Percentiles rank a stretch among this genome's conserved stretches.
Conservation (phyloP, 2,888 invertebrate species). For the Labia minor region DNA sequence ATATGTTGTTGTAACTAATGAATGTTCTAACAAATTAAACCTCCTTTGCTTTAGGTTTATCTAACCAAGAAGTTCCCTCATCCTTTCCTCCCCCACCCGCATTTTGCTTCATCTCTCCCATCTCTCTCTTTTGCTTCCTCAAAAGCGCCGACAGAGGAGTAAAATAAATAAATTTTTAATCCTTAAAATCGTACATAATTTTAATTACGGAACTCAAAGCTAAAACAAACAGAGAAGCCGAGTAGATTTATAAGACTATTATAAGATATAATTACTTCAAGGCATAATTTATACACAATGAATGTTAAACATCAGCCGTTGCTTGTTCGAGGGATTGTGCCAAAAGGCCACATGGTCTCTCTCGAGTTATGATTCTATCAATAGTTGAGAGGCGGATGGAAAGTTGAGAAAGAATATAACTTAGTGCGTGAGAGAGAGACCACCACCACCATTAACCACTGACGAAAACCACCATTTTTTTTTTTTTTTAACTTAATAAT, state of each 20-base stretch:
- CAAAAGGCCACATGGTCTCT: background rate
- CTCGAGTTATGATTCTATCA: background rate
- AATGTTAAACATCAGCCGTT: background rate
- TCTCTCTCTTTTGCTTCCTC: background rate
- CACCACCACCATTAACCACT: too few species aligned
- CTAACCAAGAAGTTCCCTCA: background rate
- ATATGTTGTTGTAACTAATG: constrained; percentile 6
- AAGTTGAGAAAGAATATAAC: background rate
- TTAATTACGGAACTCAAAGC: constrained; percentile 13
- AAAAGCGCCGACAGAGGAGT: constrained; percentile 7
- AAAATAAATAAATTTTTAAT: constrained; percentile 13
- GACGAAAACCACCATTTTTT: background rate
- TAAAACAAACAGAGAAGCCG: constrained; percentile 2
- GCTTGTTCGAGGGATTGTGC: background rate
- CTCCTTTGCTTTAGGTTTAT: background rate
- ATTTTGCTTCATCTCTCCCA: background rate
- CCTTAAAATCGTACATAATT: constrained; percentile 13
- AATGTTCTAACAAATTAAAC: constrained; percentile 4
- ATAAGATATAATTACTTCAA: background rate
- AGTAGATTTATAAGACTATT: constrained; percentile 13
- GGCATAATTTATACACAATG: background rate
- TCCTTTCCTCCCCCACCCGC: background rate
- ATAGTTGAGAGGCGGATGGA: background rate
- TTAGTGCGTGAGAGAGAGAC: background rate
- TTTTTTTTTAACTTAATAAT: background rate